Base-by-base conservation (phyloP, 1,140 invertebrate species). In the Apis laboriosa region DNA sequence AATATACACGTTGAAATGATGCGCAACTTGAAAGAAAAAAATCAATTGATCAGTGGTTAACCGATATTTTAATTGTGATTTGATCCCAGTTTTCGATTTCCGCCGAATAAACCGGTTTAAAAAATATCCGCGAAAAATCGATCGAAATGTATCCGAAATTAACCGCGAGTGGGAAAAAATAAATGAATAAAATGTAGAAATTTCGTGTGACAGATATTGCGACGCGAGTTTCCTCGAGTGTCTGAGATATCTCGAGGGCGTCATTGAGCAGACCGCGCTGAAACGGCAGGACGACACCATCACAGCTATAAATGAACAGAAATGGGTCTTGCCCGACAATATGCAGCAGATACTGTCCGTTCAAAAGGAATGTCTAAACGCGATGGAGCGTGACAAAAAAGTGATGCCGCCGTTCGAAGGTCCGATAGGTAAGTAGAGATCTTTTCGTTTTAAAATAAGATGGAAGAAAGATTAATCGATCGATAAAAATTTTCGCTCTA, bases 401-500 rank as follows among this genome's bases (percentile, higher is more conserved):
- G 89, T 90, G 28, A 92, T 92, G 28, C 81, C 92, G 73, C 96
- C 95, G 0, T 96, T 96, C 91, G 92, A 95, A 84, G 95, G 95
- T 82, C 92, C 94, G 58, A 88, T 94, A 74, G 91, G 91, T 88
- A 84, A 89, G 83, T 90, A 53, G 19, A 17, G 43, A 56, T 9
- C 15, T 11, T 9, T 4, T 58, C 61, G 61, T 80, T 74, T 21
- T 53, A 56, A 56, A 56, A 56, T 17, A 56, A 17, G 7, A 56
- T 17, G 15, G 17, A 17, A 56, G 17, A 56, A 17, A 3, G 17
- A 82, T 24, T 13, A 68, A 68, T 3, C 7, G 0, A 0, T 24
- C 7, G 0, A 0, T 24, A 64, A 5, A 12, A 17, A 7, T 63
- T 68, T 53, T 2, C 49, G 1, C 12, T 13, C 7, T 53, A 34